phyloP scores from a whole-genome alignment of 2,113 vertebrate species.

The Nasalis larvatus region DNA sequence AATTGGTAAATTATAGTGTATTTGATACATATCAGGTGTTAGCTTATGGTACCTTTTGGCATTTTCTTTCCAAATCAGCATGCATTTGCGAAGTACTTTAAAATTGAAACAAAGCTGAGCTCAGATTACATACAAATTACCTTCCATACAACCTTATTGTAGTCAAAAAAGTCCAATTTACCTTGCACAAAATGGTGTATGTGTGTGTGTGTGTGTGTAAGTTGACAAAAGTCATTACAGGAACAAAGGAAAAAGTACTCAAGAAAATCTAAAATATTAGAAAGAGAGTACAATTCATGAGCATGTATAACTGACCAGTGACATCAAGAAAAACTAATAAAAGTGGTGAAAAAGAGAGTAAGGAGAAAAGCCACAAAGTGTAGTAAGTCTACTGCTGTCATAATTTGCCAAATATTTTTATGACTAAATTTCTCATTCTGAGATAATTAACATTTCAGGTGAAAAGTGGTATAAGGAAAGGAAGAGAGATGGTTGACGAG shows the following conservation, averaged over 20 bases:
- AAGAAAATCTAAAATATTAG: not conserved
- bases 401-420: not conserved
- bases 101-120: not conserved
- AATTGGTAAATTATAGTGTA: not conserved
- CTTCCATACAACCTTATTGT: not conserved
- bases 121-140: not conserved
- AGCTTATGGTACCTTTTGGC: not conserved
- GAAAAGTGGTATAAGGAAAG: not conserved
- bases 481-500: not conserved
- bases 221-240: not conserved
- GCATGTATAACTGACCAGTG: not conserved
- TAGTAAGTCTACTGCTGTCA: not conserved
- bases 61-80: not conserved
- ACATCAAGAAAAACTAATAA: not conserved
- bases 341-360: too few species aligned
- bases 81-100: not conserved
- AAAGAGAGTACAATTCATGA: not conserved
- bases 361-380: too few species aligned
- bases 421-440: not conserved
- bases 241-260: not conserved
- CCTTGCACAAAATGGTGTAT: not conserved
- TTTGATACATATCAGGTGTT: not conserved
- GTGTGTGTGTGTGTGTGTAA: not conserved
- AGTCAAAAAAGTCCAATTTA: not conserved
- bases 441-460: not conserved